Evolutionary conservation across 2,113 vertebrate genomes (phyloP).

Genomic region (Uria aalge): DNA sequence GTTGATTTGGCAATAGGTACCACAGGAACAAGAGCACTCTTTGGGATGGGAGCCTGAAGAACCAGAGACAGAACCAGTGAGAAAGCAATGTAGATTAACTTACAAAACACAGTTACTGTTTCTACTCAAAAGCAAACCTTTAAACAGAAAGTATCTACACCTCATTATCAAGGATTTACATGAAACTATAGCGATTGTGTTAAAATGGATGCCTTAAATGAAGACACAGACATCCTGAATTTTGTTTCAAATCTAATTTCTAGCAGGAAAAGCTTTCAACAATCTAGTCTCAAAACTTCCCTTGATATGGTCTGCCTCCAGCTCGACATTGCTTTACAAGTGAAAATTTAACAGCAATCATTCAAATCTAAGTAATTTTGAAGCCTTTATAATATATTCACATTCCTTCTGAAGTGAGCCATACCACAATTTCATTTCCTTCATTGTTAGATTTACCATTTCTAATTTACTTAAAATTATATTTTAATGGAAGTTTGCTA

Average conservation of each 20-base stretch:
- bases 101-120: not conserved
- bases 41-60: conserved; percentile 89
- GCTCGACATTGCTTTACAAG: not conserved
- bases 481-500: not conserved
- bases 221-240: not conserved
- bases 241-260: not conserved
- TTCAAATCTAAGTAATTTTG: not conserved
- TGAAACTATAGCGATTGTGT: rapidly evolving
- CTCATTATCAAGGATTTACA: not conserved
- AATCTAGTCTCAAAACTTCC: not conserved
- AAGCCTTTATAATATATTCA: not conserved
- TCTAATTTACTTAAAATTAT: not conserved
- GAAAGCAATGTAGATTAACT: not conserved
- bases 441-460: not conserved
- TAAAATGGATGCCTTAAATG: not conserved
- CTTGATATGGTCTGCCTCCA: not conserved
- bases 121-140: not conserved
- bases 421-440: not conserved
- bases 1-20: conserved; percentile 94
- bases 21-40: conserved; percentile 89
- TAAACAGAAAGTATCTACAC: not conserved
- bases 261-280: not conserved
- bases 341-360: not conserved
- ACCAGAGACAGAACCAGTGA: not conserved
- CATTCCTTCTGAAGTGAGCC: not conserved